Conservation (phyloP, 2,113 vertebrate species). For the Cygnus atratus region DNA sequence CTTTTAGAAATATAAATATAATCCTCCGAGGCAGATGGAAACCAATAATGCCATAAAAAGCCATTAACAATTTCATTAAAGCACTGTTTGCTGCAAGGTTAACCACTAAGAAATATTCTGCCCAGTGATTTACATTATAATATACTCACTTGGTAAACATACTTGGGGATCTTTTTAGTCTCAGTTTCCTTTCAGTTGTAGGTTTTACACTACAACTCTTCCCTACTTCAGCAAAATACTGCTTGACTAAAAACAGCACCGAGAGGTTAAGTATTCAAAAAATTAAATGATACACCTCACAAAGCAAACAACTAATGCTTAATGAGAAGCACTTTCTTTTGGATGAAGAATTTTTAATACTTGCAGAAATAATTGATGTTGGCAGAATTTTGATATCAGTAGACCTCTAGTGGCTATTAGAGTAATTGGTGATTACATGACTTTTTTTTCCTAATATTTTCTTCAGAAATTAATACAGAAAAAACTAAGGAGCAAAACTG, state of each 20-base stretch:
- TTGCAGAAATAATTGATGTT: conserved; percentile 52
- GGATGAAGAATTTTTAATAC: conserved; percentile 35
- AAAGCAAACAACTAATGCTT: conserved; percentile 5
- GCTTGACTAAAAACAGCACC: background rate
- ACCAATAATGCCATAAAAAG: background rate
- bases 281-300: background rate
- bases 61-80: conserved; percentile 19
- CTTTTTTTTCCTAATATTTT: background rate
- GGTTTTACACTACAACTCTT: background rate
- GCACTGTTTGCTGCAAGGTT: background rate
- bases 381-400: conserved; percentile 72
- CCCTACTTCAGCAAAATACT: background rate
- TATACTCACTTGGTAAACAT: background rate
- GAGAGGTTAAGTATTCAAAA: background rate
- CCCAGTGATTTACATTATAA: background rate
- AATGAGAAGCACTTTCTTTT: background rate
- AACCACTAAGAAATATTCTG: background rate
- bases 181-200: background rate
- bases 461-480: background rate
- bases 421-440: conserved; percentile 59
- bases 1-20: conserved; percentile 6
- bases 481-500: background rate
- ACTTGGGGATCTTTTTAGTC: background rate
- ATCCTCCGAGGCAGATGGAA: background rate
- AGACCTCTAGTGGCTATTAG: conserved; percentile 81